These are phyloP conservation scores for Urocolius indicus DNA, from an alignment of 2,113 vertebrate species.

Conservation along the genomic window DNA sequence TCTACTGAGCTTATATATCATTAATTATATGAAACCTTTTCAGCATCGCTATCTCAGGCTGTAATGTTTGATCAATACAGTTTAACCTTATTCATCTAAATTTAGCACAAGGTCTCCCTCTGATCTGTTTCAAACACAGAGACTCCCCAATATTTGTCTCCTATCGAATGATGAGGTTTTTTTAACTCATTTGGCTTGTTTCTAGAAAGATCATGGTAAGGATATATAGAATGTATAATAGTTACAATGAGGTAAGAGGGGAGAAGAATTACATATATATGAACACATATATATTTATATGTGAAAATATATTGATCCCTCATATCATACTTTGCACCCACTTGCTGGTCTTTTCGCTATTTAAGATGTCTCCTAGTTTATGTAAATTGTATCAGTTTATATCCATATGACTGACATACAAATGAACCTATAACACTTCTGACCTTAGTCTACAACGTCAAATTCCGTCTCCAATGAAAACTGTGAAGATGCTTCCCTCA, in stretches of 20 bases:
- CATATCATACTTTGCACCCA: neutral
- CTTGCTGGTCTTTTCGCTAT: neutral
- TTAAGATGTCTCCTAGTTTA: neutral
- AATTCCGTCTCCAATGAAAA: neutral
- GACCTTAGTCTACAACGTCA: neutral
- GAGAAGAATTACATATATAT: neutral
- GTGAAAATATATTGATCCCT: neutral
- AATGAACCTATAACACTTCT: neutral
- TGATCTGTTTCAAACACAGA: conserved; percentile 40
- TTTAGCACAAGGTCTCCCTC: conserved; percentile 57
- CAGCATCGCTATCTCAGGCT: conserved; percentile 27
- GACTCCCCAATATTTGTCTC: conserved; percentile 28
- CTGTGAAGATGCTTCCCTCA: neutral
- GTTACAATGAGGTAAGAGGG: neutral
- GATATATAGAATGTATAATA: neutral
- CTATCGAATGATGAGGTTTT: neutral
- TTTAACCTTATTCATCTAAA: conserved; percentile 64
- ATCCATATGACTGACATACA: neutral
- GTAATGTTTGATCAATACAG: conserved; percentile 60
- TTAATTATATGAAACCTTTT: conserved; percentile 54
- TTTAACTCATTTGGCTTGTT: conserved; percentile 19
- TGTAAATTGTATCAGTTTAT: neutral
- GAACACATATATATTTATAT: neutral
- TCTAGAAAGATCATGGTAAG: conserved; percentile 21
- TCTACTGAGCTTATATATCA: conserved; percentile 38